These are phyloP conservation scores for Poliocrania exsul DNA, from an alignment of 2,797 vertebrate genomes.

Conservation along the genomic window DNA sequence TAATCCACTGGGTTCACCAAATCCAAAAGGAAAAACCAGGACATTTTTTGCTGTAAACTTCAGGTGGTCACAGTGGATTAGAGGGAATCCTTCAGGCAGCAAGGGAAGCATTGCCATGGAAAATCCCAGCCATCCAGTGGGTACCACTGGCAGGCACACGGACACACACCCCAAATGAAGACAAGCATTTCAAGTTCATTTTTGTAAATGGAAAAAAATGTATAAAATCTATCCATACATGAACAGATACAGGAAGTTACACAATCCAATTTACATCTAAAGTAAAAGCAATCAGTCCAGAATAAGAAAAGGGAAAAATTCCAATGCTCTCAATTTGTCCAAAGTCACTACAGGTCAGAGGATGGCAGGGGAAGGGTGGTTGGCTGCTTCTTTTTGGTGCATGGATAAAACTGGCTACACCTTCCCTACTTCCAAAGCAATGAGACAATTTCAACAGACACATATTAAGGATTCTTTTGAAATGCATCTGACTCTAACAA, in stretches of 20 bases:
- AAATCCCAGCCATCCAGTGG: not conserved
- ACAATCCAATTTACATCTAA: slow-evolving; percentile 62
- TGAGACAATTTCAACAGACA: slow-evolving; percentile 41
- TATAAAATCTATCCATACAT: slow-evolving; percentile 66
- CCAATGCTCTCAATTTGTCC: not conserved
- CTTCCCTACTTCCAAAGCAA: slow-evolving; percentile 66
- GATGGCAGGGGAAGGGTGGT: not conserved
- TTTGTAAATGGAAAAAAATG: slow-evolving; percentile 55
- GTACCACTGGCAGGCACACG: rapidly evolving
- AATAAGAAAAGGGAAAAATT: slow-evolving; percentile 37
- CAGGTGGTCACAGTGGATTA: not conserved
- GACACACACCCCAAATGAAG: not conserved
- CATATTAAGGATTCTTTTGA: slow-evolving; percentile 1
- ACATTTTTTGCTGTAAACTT: not conserved
- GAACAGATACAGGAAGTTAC: slow-evolving; percentile 68
- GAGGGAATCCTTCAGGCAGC: slow-evolving; percentile 5
- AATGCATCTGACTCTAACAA: slow-evolving; percentile 45
- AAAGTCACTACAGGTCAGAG: not conserved
- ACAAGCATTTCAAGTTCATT: slow-evolving; percentile 46
- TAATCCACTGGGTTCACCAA: not conserved
- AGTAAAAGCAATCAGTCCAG: slow-evolving; percentile 37
- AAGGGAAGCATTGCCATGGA: not conserved
- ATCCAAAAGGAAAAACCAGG: not conserved
- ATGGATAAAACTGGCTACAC: slow-evolving; percentile 11
- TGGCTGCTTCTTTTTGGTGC: not conserved